A percentile compares a stretch with the other conserved stretches of the same genome.
Conservation (phyloP, 2,888 invertebrate genomes). For the Phengaris arion region DNA sequence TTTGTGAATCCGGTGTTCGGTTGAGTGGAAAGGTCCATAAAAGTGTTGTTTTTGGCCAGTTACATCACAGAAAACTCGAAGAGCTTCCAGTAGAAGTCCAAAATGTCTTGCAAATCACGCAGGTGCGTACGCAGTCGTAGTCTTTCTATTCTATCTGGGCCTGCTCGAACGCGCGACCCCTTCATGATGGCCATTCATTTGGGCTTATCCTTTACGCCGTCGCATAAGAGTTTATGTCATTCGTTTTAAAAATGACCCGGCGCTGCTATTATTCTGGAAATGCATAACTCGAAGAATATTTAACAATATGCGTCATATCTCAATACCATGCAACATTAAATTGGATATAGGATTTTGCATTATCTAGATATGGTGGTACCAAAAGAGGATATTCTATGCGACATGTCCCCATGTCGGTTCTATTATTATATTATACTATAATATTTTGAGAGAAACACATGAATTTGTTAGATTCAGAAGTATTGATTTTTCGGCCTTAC, state of each 20-base stretch:
- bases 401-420: not conserved
- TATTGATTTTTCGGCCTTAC: constrained; percentile 25
- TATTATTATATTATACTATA: not conserved
- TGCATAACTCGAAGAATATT: constrained; percentile 66
- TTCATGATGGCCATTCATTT: constrained; percentile 79
- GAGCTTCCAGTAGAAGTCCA: constrained; percentile 69
- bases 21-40: constrained; percentile 66
- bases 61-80: constrained; percentile 73
- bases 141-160: constrained; percentile 91
- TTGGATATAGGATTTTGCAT: constrained; percentile 28
- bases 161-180: constrained; percentile 87
- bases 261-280: constrained; percentile 58
- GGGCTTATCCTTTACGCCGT: constrained; percentile 78
- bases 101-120: constrained; percentile 84
- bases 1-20: constrained; percentile 66
- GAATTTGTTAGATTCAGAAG: not conserved
- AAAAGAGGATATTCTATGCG: not conserved
- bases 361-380: constrained; percentile 25
- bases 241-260: constrained; percentile 67
- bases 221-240: constrained; percentile 77
- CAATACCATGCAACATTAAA: constrained; percentile 34
- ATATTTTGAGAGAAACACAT: not conserved
- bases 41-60: constrained; percentile 73
- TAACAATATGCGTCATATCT: constrained; percentile 48
- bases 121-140: constrained; percentile 98